Base-by-base conservation (phyloP, 1,140 invertebrate species). In the Zaprionus gabonicus region DNA sequence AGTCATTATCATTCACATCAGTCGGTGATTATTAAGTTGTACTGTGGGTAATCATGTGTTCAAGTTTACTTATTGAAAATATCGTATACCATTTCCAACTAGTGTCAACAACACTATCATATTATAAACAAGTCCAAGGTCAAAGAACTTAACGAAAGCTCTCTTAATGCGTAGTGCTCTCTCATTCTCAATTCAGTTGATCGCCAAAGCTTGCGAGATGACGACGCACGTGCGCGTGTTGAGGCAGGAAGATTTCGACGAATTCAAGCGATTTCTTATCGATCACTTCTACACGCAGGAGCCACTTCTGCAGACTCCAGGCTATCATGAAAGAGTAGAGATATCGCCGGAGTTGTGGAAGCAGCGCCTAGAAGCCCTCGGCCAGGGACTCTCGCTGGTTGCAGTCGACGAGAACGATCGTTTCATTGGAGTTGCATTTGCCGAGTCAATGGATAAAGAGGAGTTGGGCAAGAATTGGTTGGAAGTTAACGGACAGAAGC, bases 371-470 rank as follows among this genome's bases (percentile, higher is more conserved):
- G 46, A 51, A 12, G 28, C 72, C 5, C 56, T 84, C 2, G 13
- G n/a, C 0, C 63, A 80, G 31, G 72, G 76, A 3, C 53, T 57
- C 4, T 87, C 83, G 0, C 20, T 86, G 63, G 80, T 74, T 46
- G 75, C 79, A 51, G 38, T 84, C 49, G 59, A 71, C 41, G 46
- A 23, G 25, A 55, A 34, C 0, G 69, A 67, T n/a, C 71, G 63
- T 20, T 77, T 86, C 41, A 80, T 86, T 17, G 82, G 82, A 34
- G 58, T 86, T 17, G 69, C 64, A 4, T n/a, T 74, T 46, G 64
- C 69, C 3, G 72, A 64, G 0, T 38, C 38, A 5, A 15, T 75
- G 53, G 20, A 31, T 25, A 67, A 59, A 15, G 46, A 25, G 4
- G 71, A 82, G 4, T 12, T 85, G 38, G 82, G 85, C 12, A 25